Evolutionary conservation across 2,888 invertebrate species (phyloP).

Genomic region (Apamea epomidion): DNA sequence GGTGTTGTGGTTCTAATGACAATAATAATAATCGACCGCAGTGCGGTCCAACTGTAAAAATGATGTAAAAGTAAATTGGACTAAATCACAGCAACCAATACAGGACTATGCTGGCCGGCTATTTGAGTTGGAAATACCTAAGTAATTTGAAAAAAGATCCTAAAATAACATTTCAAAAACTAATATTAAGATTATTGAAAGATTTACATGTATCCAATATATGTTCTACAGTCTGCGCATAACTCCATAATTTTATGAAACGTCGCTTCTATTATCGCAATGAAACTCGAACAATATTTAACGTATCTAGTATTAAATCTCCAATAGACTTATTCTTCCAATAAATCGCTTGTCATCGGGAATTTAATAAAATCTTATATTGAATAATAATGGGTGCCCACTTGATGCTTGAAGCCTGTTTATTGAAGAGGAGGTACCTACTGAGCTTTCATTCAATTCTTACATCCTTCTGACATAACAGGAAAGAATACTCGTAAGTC

Average conservation of each 20-base stretch:
- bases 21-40: conserved; percentile 19
- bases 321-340: conserved; percentile 64
- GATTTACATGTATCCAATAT: conserved; percentile 22
- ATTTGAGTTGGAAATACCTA: background rate
- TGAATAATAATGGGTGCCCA: conserved; percentile 71
- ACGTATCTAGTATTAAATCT: conserved; percentile 56
- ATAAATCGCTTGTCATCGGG: conserved; percentile 70
- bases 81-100: background rate
- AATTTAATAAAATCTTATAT: conserved; percentile 75
- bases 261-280: conserved; percentile 41
- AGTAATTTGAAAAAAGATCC: background rate
- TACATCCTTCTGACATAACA: background rate
- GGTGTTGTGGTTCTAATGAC: conserved; percentile 28
- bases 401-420: conserved; percentile 69
- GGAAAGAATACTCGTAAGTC: background rate
- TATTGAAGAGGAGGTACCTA: conserved; percentile 63
- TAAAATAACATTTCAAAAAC: conserved; percentile 5
- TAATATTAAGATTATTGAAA: conserved; percentile 24
- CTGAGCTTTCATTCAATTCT: conserved; percentile 19
- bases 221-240: conserved; percentile 8
- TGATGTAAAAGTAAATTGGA: background rate
- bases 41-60: background rate
- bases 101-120: background rate
- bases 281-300: conserved; percentile 52
- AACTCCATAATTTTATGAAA: conserved; percentile 37